phyloP scores from a whole-genome alignment of 2,797 vertebrate genomes.

The Myoxocephalus aenaeus region DNA sequence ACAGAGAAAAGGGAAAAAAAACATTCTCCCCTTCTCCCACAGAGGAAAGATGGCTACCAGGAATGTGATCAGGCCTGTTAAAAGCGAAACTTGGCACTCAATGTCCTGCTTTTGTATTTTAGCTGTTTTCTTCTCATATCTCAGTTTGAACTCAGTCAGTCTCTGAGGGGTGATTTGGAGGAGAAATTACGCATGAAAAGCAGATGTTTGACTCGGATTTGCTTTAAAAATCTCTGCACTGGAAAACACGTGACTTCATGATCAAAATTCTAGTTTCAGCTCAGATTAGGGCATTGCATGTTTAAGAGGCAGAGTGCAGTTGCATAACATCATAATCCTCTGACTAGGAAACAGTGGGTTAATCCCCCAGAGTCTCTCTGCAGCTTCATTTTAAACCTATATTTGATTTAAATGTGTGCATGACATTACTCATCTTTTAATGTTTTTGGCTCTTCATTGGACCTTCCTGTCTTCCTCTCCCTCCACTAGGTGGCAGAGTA shows the following conservation, averaged over 20 bases:
- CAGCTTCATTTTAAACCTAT: constrained; percentile 1
- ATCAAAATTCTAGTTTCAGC: neutral
- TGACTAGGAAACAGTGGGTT: constrained; percentile 17
- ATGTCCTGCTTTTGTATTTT: constrained; percentile 5
- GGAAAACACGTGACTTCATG: neutral
- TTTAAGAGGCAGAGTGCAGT: constrained; percentile 16
- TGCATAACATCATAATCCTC: constrained; percentile 51
- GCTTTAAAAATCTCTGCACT: constrained; percentile 1
- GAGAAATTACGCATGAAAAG: neutral
- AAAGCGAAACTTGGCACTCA: constrained; percentile 11
- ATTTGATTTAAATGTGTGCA: constrained; percentile 3
- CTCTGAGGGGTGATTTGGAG: neutral
- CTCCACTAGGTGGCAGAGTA: constrained; percentile 84
- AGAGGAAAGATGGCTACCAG: constrained; percentile 23
- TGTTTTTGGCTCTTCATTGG: neutral
- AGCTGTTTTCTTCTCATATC: neutral
- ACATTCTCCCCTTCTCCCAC: constrained; percentile 8
- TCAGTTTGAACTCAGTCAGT: neutral
- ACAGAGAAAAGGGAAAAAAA: constrained; percentile 3
- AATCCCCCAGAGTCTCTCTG: constrained; percentile 10
- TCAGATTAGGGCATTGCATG: constrained; percentile 9
- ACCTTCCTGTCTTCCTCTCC: neutral
- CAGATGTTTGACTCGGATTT: neutral
- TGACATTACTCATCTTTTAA: neutral
- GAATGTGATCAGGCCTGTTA: constrained; percentile 32